Conservation (phyloP, 2,113 vertebrate genomes). For the Arenaria interpres region DNA sequence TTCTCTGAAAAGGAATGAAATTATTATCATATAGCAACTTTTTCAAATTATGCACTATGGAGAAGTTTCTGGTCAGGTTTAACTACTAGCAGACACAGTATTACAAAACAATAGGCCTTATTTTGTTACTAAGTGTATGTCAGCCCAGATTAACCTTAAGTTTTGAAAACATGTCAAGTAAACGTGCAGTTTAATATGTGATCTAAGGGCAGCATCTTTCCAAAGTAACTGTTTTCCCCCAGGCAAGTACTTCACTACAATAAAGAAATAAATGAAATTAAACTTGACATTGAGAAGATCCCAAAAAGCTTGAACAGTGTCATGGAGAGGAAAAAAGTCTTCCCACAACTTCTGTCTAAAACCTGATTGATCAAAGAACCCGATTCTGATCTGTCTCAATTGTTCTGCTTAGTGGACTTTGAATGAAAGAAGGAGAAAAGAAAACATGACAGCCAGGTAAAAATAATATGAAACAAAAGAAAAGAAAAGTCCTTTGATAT, state of each 20-base stretch:
- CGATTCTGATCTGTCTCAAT: not conserved
- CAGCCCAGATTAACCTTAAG: not conserved
- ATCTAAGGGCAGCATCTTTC: not conserved
- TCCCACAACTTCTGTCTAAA: not conserved
- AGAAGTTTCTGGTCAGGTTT: not conserved
- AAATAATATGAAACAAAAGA: not conserved
- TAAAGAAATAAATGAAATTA: not conserved
- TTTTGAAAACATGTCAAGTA: not conserved
- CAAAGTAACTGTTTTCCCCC: not conserved
- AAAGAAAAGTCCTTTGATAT: not conserved
- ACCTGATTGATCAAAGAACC: slow-evolving; percentile 7
- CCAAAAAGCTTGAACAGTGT: not conserved
- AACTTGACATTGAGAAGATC: slow-evolving; percentile 40
- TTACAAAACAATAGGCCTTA: not conserved
- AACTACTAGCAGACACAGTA: not conserved
- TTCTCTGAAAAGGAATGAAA: not conserved
- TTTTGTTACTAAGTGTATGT: not conserved
- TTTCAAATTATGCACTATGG: not conserved
- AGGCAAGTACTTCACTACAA: not conserved
- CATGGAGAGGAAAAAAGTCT: not conserved
- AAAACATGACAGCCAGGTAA: not conserved
- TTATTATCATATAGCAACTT: not conserved
- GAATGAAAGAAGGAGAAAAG: not conserved
- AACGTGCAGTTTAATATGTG: not conserved
- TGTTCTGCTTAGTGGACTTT: not conserved